Evolutionary conservation across 2,888 invertebrate species (phyloP), one percentile per base, ranked within the genome.

Genomic region (Phymatocera aterrima): DNA sequence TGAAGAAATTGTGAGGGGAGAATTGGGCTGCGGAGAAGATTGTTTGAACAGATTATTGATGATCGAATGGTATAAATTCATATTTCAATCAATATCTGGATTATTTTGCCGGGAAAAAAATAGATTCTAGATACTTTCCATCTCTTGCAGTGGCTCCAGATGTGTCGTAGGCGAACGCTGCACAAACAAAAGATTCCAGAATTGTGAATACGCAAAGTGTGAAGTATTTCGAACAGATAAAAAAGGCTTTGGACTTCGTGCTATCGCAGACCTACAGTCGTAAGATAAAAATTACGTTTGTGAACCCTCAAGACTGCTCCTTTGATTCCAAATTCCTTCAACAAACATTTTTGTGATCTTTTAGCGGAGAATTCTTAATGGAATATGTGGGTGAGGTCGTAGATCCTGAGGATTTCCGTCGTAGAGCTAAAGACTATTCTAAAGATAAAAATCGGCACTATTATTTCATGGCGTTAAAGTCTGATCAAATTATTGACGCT

Each of bases 341-440:
- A 28, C 15, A 28, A 57, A 8, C 12, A 60, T 28, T 8, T 12
- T 28, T 21, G 1, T 21, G 24, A 60, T 40, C 21, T 21, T n/a
- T 1, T 21, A 97, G 97, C 79, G 98, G 98, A 8, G 95, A 96
- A 86, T 99, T 99, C 91, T 95, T 99, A 65, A 96, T 99, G 94
- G 99, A 99, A 90, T 99, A 99, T 90, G 97, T 99, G 0, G 99
- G 99, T 0, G 99, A 99, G 92, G 98, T 99, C 0, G 92, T 99
- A 8, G 96, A 97, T 90, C 95, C 95, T 70, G 95, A 95, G 83
- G 97, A 97, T 89, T 99, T 99, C 91, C 96, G 96, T 88, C 94
- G 94, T 77, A 93, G 99, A 6, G 96, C 97, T 0, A 95, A 96
- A 85, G 94, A 95, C 61, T 99, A 99, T 91, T 97, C 97, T 0